Conservation (phyloP, 2,888 invertebrate species). For the Ephialtes manifestator region DNA sequence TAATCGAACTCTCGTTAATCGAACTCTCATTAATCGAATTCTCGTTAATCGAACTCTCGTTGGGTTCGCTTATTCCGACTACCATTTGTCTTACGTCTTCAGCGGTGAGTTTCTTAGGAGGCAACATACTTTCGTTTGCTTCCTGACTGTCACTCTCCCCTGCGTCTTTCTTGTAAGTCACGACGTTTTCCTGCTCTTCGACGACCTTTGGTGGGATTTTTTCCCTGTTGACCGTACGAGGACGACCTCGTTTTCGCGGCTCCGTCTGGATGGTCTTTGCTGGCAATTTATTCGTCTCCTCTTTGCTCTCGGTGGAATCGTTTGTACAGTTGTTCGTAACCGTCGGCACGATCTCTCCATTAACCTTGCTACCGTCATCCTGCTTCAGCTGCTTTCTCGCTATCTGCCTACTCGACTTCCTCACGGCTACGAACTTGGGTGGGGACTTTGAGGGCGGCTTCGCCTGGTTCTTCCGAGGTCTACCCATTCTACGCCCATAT, state of each 20-base stretch:
- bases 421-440: constrained; percentile 78
- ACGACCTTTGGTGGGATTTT: constrained; percentile 37
- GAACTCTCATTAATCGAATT: constrained; percentile 53
- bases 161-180: constrained; percentile 70
- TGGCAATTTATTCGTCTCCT: constrained; percentile 69
- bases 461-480: constrained; percentile 81
- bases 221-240: constrained; percentile 31
- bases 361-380: constrained; percentile 79
- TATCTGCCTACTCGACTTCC: constrained; percentile 84
- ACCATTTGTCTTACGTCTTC: constrained; percentile 77
- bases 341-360: constrained; percentile 77
- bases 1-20: constrained; percentile 62
- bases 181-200: constrained; percentile 27
- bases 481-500: constrained; percentile 78
- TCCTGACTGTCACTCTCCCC: constrained; percentile 80
- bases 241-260: constrained; percentile 66
- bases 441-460: constrained; percentile 78
- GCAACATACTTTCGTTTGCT: constrained; percentile 68
- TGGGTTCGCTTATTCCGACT: constrained; percentile 70
- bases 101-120: constrained; percentile 72
- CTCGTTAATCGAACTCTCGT: constrained; percentile 65
- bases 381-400: constrained; percentile 81
- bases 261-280: constrained; percentile 5
- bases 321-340: constrained; percentile 73
- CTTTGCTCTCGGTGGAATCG: constrained; percentile 72